Conservation (phyloP, 2,113 vertebrate genomes). For the Brachyhypopomus occidentalis region DNA sequence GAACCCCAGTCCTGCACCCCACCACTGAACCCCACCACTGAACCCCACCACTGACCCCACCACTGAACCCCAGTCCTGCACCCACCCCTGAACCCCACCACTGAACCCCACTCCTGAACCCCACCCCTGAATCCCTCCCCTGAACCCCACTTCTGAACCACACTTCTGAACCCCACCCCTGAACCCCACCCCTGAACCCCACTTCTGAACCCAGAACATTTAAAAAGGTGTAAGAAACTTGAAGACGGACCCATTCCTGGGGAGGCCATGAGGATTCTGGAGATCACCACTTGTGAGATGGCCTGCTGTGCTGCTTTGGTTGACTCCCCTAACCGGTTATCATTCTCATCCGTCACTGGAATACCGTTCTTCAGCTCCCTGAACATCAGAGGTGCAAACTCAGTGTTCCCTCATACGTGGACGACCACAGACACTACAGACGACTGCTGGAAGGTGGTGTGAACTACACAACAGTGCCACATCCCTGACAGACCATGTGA, state of each 20-base stretch:
- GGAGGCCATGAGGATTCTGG: conserved; percentile 95
- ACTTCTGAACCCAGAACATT: too few relatives aligned
- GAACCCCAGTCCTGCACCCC: background rate
- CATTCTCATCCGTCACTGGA: conserved; percentile 88
- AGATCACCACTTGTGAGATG: conserved; percentile 92
- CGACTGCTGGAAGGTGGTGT: too few relatives aligned
- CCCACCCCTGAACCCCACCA: too few relatives aligned
- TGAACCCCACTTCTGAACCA: too few relatives aligned
- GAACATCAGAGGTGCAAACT: conserved; percentile 34
- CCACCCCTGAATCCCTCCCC: too few relatives aligned
- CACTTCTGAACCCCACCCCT: background rate
- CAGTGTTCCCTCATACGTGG: background rate
- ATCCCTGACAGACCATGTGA: too few relatives aligned
- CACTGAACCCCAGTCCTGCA: background rate
- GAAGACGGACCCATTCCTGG: conserved; percentile 92
- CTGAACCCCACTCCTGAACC: background rate
- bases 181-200: too few relatives aligned
- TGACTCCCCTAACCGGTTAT: conserved; percentile 91
- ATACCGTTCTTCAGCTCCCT: conserved; percentile 95
- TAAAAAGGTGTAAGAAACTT: background rate
- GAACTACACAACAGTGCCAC: too few relatives aligned
- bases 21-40: background rate
- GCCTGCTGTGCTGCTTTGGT: conserved; percentile 91
- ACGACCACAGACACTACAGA: background rate
- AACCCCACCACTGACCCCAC: too few relatives aligned